Evolutionary conservation across 2,113 vertebrate genomes (phyloP).

Genomic region (Perccottus glenii): DNA sequence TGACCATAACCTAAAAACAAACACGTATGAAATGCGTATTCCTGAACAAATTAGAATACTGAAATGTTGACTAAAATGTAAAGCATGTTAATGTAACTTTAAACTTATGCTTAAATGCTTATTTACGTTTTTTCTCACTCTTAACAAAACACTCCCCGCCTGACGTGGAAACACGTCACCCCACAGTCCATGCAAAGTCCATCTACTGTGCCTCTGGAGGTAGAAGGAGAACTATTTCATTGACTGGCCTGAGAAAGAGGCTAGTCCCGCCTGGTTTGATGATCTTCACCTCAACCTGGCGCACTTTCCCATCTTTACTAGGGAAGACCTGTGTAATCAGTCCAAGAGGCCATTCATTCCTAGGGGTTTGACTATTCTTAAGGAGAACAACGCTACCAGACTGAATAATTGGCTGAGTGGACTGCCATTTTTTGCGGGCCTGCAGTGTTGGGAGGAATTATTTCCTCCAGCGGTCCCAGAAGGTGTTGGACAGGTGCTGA

Average conservation of each 20-base stretch:
- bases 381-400: conserved; percentile 6
- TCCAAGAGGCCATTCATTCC: conserved; percentile 21
- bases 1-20: too few relatives aligned
- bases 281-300: not conserved
- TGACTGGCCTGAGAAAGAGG: not conserved
- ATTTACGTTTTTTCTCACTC: too few relatives aligned
- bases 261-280: not conserved
- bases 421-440: conserved; percentile 15
- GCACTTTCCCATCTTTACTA: not conserved
- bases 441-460: conserved; percentile 32
- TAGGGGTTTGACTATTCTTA: conserved; percentile 6
- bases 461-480: conserved; percentile 35
- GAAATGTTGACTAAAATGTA: too few relatives aligned
- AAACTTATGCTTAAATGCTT: too few relatives aligned
- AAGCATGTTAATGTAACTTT: too few relatives aligned
- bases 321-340: not conserved
- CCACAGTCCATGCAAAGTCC: too few relatives aligned
- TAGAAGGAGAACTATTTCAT: not conserved
- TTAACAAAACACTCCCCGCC: too few relatives aligned
- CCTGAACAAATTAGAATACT: too few relatives aligned
- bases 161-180: too few relatives aligned
- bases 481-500: conserved; percentile 24
- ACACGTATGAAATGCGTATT: too few relatives aligned
- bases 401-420: not conserved
- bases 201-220: too few relatives aligned